A percentile compares a stretch with the other conserved stretches of the same genome.
These are phyloP conservation scores for Drosophila colorata DNA, from an alignment of 2,888 invertebrate genomes.

Conservation along the genomic window DNA sequence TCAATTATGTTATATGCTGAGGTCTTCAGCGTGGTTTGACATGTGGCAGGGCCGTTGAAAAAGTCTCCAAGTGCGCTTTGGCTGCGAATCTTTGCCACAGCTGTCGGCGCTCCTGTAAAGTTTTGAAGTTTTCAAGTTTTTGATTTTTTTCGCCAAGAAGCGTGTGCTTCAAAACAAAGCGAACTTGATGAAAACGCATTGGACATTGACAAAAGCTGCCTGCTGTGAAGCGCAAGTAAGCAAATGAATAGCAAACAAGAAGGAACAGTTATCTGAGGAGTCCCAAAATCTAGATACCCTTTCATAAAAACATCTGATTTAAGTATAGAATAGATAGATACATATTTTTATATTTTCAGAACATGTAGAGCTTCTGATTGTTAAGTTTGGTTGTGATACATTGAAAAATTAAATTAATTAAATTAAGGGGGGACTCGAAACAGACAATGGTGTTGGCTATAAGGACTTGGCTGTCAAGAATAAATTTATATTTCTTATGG, in stretches of 20 bases:
- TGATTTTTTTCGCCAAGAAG: conserved; percentile 12
- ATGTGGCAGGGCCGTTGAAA: conserved; percentile 60
- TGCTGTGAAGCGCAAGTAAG: conserved; percentile 26
- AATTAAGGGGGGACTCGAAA: too few species aligned
- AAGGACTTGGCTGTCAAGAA: too few species aligned
- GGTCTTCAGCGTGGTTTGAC: conserved; percentile 60
- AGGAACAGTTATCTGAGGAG: background rate
- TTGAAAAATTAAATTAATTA: too few species aligned
- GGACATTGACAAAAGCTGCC: conserved; percentile 49
- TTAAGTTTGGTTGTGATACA: too few species aligned
- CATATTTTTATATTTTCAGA: too few species aligned
- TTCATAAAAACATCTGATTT: background rate
- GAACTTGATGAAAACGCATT: conserved; percentile 10
- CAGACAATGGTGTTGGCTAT: too few species aligned
- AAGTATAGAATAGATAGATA: background rate
- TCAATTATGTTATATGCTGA: conserved; percentile 34
- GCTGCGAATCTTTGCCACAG: conserved; percentile 36
- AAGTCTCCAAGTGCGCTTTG: conserved; percentile 27
- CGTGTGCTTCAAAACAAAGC: conserved; percentile 44
- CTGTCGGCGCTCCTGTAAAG: conserved; percentile 35
- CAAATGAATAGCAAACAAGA: background rate
- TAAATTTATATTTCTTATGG: too few species aligned
- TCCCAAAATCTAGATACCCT: background rate
- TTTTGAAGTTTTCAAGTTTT: background rate
- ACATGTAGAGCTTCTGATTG: too few species aligned